Base-by-base conservation (phyloP, 2,888 invertebrate genomes). In the Punctoribates punctum region DNA sequence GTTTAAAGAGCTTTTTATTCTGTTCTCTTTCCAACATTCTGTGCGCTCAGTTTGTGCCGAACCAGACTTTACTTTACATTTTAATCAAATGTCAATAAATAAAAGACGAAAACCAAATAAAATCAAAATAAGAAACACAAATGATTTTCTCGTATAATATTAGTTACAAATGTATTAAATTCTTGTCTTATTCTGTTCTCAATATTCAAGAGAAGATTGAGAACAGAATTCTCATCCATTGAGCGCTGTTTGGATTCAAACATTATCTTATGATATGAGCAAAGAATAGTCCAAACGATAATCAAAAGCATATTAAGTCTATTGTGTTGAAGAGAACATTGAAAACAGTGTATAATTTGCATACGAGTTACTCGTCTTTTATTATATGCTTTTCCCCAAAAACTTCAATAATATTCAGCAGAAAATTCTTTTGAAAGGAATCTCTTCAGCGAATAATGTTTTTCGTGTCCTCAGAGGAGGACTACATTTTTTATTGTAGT, bases 361-460 rank as follows among this genome's bases (percentile, higher is more conserved):
- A 67, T 67, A 29, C 17, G 38, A 67, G 65, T 62, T 62, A 62
- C 62, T 62, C 62, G 25, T 62, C 62, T 62, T 27, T 60, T 34
- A 34, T 34, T 29, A 17, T 29, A 17, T 62, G 17, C 4, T 62
- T 29, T 27, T 5, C 11, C 15, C n/a, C 48, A 13, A 42, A 42
- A 42, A 42, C 42, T 42, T 42, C 20, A 57, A 20, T 57, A 6
- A 23, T 57, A 57, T 57, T 51, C 20, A 2, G 51, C 8, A 17
- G 25, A 42, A 42, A 13, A 5, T 34, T 1, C 42, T 42, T 42
- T 42, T 42, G 42, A 42, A 42, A 42, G 42, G 42, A 42, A 42
- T 42, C 13, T 42, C 8, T 42, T 8, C 42, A 51, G n/a, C 11
- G 51, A 17, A n/a, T 5, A 20, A 11, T n/a, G 17, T 29, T 42